Base-by-base conservation (phyloP, 2,113 vertebrate species). In the Pseudorhombus dupliciocellatus region DNA sequence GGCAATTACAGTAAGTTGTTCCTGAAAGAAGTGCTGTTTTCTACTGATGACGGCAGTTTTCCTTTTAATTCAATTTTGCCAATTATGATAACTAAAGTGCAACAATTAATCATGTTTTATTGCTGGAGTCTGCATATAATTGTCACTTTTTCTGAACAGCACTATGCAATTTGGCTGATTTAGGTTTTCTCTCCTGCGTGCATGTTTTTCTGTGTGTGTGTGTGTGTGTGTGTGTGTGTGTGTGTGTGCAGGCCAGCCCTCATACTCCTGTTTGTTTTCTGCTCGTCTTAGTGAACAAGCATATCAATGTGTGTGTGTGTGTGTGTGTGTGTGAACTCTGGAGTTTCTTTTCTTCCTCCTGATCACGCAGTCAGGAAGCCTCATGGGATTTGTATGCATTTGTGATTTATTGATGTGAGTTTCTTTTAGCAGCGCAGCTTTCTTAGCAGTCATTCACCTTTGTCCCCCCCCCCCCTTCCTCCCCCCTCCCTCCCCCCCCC, bases 351-450 rank as follows among this genome's bases (percentile, higher is more conserved):
- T 50, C 53, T 70, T 42, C 12, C 50, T 66, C 75, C 65, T 81
- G 84, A 84, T 88, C 82, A 75, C 81, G 75, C 84, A 86, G 58
- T 88, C 81, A 84, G 84, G 70, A 82, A 62, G 62, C 67, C 87
- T 84, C 90, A 0, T 73, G 88, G 88, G 90, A 83, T 76, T 85
- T 54, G 4, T 76, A 63, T 85, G 80, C 81, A 88, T 90, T 90
- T 90, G 86, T 92, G 86, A 92, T 92, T 88, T 93, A 92, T 92
- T 90, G 91, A 93, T 91, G 86, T 81, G 80, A 68, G 80, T 83
- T 90, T 83, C 85, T 89, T 86, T 90, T 85, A 87, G 87, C 84
- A 77, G 81, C 70, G 37, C 24, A 0, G 61, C 70, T 70, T 85
- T 81, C 77, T 78, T 77, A 88, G 71, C 81, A 84, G 59, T 79